Base-by-base conservation (phyloP, 1,140 invertebrate species). In the Vollenhovia emeryi region DNA sequence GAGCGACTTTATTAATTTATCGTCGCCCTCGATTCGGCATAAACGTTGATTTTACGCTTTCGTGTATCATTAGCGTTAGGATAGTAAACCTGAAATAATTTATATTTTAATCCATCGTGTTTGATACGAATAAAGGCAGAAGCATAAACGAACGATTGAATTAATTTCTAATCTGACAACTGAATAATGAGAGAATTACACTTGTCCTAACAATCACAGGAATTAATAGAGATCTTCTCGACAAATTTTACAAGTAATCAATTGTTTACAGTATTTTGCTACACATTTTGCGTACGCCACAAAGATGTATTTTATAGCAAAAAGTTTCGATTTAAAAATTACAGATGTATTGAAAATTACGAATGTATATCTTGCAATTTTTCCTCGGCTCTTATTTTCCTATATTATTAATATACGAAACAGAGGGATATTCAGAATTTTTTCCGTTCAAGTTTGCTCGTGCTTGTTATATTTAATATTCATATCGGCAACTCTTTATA, bases 1-100 rank as follows among this genome's bases (percentile, higher is more conserved):
- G 18, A 43, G 9, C 15, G 21, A 30, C 8, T 30, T 30, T 78
- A 66, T 78, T 78, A 78, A 36, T 7, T 30, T 62, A 78, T 15
- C 30, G 18, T 30, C 27, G 13, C 0, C 18, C 27, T 18, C 3
- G 13, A 24, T 78, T 78, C 27, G 74, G 36, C 24, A 11, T 45
- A 45, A 76, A 18, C 48, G 11, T 45, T 59, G 33, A 27, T 43
- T 36, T 57, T 59, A 3, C 6, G 4, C 13, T 18, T 2, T 21
- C 6, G 18, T 43, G 18, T 33, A 62, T 8, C 43, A 5, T 18
- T 27, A 13, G 9, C 4, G 1, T 27, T 30, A 45, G 3, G 13
- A 13, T 13, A 59, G 4, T 24, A 60, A 40, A 8, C 4, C 7
- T 55, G 21, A 57, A 40, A 74, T 55, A 74, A 74, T 73, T 36